phyloP scores from a whole-genome alignment of 2,113 vertebrate genomes.

The Ageneiosus marmoratus region DNA sequence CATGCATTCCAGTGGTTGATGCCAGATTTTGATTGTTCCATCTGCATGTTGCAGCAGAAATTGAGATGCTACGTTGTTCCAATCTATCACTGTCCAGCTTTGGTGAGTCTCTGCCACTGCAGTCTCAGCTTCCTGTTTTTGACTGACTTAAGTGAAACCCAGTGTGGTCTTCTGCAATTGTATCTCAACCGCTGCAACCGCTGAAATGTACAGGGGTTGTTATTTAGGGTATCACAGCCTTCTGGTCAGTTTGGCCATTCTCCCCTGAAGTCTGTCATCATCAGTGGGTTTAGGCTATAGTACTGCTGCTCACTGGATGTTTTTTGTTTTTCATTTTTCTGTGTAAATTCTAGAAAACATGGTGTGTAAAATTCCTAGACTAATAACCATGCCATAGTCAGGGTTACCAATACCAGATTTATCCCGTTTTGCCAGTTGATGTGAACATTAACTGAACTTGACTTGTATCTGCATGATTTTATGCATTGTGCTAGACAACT shows the following conservation, averaged over 20 bases:
- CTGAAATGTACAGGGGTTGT: not conserved
- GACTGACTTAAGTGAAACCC: not conserved
- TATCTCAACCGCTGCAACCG: not conserved
- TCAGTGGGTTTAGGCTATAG: not conserved
- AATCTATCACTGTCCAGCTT: not conserved
- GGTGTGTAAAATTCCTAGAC: no score
- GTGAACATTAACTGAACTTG: no score
- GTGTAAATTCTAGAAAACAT: not conserved
- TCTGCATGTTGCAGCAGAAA: not conserved
- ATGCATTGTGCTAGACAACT: no score
- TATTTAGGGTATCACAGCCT: not conserved
- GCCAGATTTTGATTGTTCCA: not conserved
- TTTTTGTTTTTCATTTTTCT: no score
- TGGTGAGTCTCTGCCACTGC: not conserved
- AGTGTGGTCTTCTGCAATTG: not conserved
- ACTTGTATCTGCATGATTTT: no score
- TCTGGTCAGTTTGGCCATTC: not conserved
- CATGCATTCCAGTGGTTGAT: not conserved
- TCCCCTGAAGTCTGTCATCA: not conserved
- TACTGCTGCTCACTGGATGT: not conserved
- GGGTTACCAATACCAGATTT: not conserved
- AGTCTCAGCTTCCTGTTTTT: not conserved
- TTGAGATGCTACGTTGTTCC: not conserved
- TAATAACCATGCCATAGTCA: not conserved
- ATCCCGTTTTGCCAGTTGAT: no score